A percentile compares a stretch with the other conserved stretches of the same genome.
These are phyloP conservation scores for Malurus cyaneus DNA, from an alignment of 2,113 vertebrate genomes.

Conservation along the genomic window DNA sequence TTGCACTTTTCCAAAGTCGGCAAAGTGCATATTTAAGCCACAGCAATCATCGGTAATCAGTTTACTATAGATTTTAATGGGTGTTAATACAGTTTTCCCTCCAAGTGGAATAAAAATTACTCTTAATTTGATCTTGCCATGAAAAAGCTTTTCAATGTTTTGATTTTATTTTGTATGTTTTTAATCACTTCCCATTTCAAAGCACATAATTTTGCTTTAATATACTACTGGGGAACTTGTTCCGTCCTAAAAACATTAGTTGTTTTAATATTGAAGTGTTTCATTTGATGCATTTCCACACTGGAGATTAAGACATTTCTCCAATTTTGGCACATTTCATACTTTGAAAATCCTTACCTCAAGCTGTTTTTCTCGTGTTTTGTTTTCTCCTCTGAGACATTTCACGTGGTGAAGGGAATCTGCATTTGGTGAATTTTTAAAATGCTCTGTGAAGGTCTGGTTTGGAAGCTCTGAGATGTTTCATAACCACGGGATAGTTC, in stretches of 20 bases:
- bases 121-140: slow-evolving; percentile 26
- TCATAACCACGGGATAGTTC: not conserved
- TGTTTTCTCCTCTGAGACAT: not conserved
- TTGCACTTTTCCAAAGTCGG: not conserved
- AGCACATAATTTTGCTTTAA: not conserved
- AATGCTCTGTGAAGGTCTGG: not conserved
- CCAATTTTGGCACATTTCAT: not conserved
- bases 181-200: slow-evolving; percentile 27
- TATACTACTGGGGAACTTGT: not conserved
- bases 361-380: not conserved
- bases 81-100: slow-evolving; percentile 54
- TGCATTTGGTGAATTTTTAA: not conserved
- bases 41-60: slow-evolving; percentile 16
- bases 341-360: not conserved
- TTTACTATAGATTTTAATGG: slow-evolving; percentile 62
- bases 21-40: not conserved
- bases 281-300: not conserved
- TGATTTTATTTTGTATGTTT: slow-evolving; percentile 26
- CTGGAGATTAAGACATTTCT: not conserved
- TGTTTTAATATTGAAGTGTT: not conserved
- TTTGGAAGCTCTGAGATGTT: rapidly evolving
- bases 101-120: slow-evolving; percentile 44
- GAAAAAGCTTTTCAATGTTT: not conserved
- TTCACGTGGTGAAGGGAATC: not conserved
- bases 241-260: not conserved